phyloP scores from a whole-genome alignment of 2,888 invertebrate species.

The Gymnosoma rotundatum region DNA sequence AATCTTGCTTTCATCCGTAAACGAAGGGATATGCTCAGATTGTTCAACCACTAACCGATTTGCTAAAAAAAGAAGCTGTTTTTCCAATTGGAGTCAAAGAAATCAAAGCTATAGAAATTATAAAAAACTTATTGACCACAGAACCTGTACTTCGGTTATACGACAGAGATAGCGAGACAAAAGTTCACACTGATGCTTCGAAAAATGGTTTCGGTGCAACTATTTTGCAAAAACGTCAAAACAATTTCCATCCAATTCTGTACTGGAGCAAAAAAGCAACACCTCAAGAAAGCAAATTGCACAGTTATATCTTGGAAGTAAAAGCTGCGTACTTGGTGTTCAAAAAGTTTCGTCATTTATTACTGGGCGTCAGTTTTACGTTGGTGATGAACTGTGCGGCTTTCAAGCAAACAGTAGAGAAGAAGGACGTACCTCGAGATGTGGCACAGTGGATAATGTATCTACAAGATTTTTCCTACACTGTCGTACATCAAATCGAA shows the following conservation, averaged over 20 bases:
- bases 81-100: too few relatives aligned
- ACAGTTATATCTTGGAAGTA: not conserved
- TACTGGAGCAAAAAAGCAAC: not conserved
- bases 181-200: not conserved
- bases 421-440: constrained; percentile 65
- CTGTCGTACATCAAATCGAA: constrained; percentile 64
- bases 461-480: constrained; percentile 70
- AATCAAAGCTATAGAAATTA: too few relatives aligned
- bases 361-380: constrained; percentile 67
- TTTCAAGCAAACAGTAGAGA: too few relatives aligned
- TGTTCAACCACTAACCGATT: not conserved
- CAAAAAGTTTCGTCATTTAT: constrained; percentile 74
- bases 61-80: not conserved
- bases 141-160: too few relatives aligned
- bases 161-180: not conserved
- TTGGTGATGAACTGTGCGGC: constrained; percentile 50
- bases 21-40: not conserved
- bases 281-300: not conserved
- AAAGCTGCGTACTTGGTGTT: not conserved
- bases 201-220: not conserved
- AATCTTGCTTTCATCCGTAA: too few relatives aligned
- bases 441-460: constrained; percentile 71
- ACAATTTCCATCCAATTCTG: not conserved
- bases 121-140: too few relatives aligned
- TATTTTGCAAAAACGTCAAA: not conserved